These are phyloP conservation scores for Epinotia brunnichana DNA, from an alignment of 2,888 invertebrate species.

Conservation along the genomic window DNA sequence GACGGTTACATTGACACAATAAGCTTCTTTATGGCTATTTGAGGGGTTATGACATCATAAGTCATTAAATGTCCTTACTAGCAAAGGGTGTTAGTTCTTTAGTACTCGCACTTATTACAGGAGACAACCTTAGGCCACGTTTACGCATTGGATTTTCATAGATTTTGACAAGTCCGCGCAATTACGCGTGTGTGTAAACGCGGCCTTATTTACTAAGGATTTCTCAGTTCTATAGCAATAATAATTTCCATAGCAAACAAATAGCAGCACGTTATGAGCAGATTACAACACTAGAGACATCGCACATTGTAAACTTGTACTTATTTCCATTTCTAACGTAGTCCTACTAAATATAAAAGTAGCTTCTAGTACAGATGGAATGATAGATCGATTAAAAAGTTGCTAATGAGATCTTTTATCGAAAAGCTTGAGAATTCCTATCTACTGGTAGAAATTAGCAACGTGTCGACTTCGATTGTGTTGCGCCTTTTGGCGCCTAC, in stretches of 20 bases:
- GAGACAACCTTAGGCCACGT: neutral
- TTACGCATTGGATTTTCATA: no score
- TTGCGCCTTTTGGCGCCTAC: conserved; percentile 27
- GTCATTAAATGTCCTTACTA: conserved; percentile 6
- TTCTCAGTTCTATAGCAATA: neutral
- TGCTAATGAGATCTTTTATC: conserved; percentile 42
- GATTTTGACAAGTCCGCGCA: no score
- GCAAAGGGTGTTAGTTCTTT: neutral
- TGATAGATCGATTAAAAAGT: conserved; percentile 36
- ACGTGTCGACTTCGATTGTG: conserved; percentile 27
- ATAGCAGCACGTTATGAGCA: conserved; percentile 40
- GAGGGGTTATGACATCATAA: conserved; percentile 22
- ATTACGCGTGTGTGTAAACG: no score
- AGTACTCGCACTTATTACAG: neutral
- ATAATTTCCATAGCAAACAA: conserved; percentile 18
- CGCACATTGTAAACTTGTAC: conserved; percentile 41
- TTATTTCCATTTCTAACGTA: conserved; percentile 20
- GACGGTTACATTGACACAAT: neutral
- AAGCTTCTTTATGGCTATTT: conserved; percentile 41
- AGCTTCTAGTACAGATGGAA: conserved; percentile 37
- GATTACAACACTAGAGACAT: conserved; percentile 32
- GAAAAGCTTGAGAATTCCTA: conserved; percentile 38
- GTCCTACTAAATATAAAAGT: conserved; percentile 25
- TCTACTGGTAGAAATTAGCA: conserved; percentile 34
- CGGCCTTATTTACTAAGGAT: neutral